phyloP scores from a whole-genome alignment of 1,140 invertebrate species.

The Lepidotrigona ventralis region DNA sequence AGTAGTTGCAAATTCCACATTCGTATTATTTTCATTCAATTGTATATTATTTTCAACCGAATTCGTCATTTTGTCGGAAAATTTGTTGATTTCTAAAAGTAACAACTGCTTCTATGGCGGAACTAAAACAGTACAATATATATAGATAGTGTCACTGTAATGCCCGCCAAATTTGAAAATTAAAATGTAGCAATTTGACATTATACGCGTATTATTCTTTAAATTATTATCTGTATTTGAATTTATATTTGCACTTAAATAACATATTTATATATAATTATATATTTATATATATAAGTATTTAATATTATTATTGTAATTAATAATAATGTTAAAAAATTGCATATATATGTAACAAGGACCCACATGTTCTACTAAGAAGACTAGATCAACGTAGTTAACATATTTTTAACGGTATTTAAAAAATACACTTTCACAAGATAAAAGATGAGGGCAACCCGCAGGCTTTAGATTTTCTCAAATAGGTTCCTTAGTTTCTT shows the following conservation, averaged over 20 bases:
- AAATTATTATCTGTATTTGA: neutral
- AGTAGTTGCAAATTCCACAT: slow-evolving; percentile 68
- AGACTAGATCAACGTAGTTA: slow-evolving; percentile 40
- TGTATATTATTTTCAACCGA: slow-evolving; percentile 12
- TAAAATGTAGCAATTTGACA: neutral
- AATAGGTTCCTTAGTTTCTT: slow-evolving; percentile 38
- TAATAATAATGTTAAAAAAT: neutral
- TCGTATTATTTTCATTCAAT: neutral
- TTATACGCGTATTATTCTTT: neutral
- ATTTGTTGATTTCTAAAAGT: neutral
- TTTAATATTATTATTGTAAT: neutral
- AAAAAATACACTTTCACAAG: slow-evolving; percentile 57
- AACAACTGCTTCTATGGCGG: neutral
- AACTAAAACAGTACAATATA: neutral
- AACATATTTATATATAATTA: neutral
- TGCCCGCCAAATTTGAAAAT: slow-evolving; percentile 51
- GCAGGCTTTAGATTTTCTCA: slow-evolving; percentile 54
- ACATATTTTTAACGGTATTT: slow-evolving; percentile 55
- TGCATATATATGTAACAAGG: neutral
- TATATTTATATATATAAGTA: neutral
- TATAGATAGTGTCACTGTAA: slow-evolving; percentile 2
- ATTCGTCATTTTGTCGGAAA: slow-evolving; percentile 43
- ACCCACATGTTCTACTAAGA: slow-evolving; percentile 50
- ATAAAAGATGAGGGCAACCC: slow-evolving; percentile 57
- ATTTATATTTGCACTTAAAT: neutral